A percentile compares a stretch with the other conserved stretches of the same genome.
Conservation (phyloP, 2,797 vertebrate species). For the Nasua narica region DNA sequence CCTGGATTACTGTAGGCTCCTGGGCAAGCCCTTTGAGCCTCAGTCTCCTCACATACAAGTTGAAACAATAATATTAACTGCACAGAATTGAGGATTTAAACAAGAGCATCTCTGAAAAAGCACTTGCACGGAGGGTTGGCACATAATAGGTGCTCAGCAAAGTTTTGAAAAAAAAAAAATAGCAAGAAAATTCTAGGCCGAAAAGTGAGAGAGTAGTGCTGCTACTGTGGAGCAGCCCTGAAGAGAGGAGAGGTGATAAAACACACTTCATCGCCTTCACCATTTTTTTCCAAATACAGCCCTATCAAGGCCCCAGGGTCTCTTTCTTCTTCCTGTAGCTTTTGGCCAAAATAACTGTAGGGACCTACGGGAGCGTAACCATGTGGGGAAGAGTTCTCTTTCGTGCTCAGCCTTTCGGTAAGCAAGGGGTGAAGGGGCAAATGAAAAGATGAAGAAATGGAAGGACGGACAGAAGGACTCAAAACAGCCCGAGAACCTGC, state of each 20-base stretch:
- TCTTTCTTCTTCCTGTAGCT: constrained; percentile 16
- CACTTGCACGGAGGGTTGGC: neutral
- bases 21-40: neutral
- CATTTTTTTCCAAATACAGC: neutral
- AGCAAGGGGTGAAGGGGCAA: neutral
- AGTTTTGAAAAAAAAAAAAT: neutral
- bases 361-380: neutral
- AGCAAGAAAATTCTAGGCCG: neutral
- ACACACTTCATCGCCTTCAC: neutral
- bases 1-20: neutral
- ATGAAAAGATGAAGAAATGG: neutral
- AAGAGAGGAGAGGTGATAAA: neutral
- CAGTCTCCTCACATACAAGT: neutral
- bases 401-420: neutral
- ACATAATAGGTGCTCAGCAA: neutral
- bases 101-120: neutral
- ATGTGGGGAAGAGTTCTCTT: neutral
- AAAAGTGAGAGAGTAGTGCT: neutral
- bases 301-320: neutral
- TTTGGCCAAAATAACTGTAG: neutral
- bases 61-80: neutral
- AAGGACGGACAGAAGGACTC: accelerated
- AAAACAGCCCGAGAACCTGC: neutral
- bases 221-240: neutral
- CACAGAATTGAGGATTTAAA: neutral